Evolutionary conservation across 2,797 vertebrate genomes (phyloP).

Genomic region (Tragopan temminckii): DNA sequence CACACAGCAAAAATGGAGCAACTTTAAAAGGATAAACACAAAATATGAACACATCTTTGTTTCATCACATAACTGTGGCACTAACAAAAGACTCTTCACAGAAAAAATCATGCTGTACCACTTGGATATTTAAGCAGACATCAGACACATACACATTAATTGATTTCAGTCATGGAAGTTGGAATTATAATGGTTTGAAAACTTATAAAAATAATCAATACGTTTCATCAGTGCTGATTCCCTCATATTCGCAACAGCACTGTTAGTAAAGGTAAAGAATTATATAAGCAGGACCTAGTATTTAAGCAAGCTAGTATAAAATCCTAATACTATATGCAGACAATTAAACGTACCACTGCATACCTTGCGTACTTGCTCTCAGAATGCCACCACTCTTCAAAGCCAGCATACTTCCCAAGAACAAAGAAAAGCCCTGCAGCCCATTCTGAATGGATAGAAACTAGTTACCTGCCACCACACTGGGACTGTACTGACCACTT

Average conservation of each 20-base stretch:
- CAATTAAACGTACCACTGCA: background rate
- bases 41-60: background rate
- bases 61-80: rapidly evolving
- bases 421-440: background rate
- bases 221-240: background rate
- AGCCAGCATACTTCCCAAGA: background rate
- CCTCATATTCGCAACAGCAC: background rate
- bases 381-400: background rate
- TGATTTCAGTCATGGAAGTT: background rate
- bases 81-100: background rate
- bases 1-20: background rate
- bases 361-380: background rate
- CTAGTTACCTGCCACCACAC: background rate
- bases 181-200: background rate
- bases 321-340: background rate
- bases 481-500: background rate
- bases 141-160: background rate
- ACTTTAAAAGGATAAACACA: background rate
- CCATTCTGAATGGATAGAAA: background rate
- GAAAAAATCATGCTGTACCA: background rate
- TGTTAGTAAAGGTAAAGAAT: background rate
- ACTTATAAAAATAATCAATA: background rate
- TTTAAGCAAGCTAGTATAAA: background rate
- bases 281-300: background rate
- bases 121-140: background rate